Evolutionary conservation across 2,888 invertebrate genomes (phyloP), one percentile per base, ranked within the genome.

Genomic region (Oeneis ivallda): DNA sequence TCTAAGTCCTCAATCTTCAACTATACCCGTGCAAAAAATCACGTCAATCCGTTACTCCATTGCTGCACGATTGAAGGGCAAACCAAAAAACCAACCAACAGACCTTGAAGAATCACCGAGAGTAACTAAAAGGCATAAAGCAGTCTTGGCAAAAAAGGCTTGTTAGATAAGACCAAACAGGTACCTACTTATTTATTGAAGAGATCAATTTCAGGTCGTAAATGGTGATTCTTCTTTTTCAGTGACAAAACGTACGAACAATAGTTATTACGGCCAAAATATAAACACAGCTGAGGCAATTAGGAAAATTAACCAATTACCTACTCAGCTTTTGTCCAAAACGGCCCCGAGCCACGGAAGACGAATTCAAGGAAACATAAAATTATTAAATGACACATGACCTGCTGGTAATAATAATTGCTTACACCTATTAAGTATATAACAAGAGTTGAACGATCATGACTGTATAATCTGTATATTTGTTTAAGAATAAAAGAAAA

Each of bases 321-420:
- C 54, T 59, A 67, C 56, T 59, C 57, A 67, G 62, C 53, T n/a
- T 63, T 69, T 67, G 65, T 62, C 50, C 66, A 56, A 64, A 66
- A 70, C 43, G 64, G 66, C 72, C 82, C 72, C 70, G 72, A 72
- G 83, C 79, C 73, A 77, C 78, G 82, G 82, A 80, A 82, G 72
- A 70, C 70, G 64, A 69, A 78, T 78, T 77, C 74, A 75, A 77
- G 71, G 79, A 78, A 75, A 78, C 73, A 71, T 74, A 76, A 81
- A 78, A 75, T 74, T 77, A 79, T 78, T 78, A 76, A 72, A 73
- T 74, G 69, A 78, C 76, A 79, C 78, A 82, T 79, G 75, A 75
- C 75, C 78, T 79, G 80, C 83, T 26, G 26, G 26, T 26, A 82
- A 85, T 84, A 80, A 81, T 79, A 76, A 73, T 76, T 79, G 82